A percentile compares a stretch with the other conserved stretches of the same genome.
phyloP scores from a whole-genome alignment of 2,113 vertebrate species.

The Columbina picui region DNA sequence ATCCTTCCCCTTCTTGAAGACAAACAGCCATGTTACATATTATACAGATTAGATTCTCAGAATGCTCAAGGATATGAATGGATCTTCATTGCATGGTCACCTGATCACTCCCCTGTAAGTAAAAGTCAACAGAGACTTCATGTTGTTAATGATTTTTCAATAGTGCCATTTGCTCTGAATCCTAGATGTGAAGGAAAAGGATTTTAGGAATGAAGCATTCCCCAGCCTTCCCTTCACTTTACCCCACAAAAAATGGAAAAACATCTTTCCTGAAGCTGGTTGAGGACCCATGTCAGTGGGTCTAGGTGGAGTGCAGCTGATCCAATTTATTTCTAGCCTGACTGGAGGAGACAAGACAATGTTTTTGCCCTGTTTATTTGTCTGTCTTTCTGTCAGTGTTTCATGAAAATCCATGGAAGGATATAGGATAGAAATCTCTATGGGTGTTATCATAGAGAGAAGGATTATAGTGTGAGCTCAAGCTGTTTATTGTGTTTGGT shows the following conservation, averaged over 20 bases:
- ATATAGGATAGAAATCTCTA: background rate
- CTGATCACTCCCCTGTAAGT: slow-evolving; percentile 91
- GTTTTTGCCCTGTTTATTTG: background rate
- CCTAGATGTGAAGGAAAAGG: background rate
- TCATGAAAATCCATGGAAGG: background rate
- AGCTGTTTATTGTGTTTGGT: background rate
- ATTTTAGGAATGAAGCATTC: background rate
- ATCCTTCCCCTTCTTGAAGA: slow-evolving; percentile 90
- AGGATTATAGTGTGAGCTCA: background rate
- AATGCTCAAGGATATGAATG: slow-evolving; percentile 97
- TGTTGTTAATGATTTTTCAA: background rate
- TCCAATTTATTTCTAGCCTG: background rate
- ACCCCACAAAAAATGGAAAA: background rate
- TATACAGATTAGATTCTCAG: slow-evolving; percentile 93
- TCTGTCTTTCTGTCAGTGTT: background rate
- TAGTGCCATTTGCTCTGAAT: background rate
- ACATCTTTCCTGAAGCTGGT: background rate
- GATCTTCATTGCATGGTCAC: slow-evolving; percentile 96
- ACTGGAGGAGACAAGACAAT: background rate
- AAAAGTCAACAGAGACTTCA: background rate
- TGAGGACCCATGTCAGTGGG: background rate
- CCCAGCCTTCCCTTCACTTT: background rate
- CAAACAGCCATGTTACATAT: slow-evolving; percentile 88
- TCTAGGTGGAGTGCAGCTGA: background rate
- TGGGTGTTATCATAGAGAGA: background rate